A percentile compares a stretch with the other conserved stretches of the same genome.
Evolutionary conservation across 2,888 invertebrate genomes (phyloP).

Genomic region (Agriopis aurantiaria): DNA sequence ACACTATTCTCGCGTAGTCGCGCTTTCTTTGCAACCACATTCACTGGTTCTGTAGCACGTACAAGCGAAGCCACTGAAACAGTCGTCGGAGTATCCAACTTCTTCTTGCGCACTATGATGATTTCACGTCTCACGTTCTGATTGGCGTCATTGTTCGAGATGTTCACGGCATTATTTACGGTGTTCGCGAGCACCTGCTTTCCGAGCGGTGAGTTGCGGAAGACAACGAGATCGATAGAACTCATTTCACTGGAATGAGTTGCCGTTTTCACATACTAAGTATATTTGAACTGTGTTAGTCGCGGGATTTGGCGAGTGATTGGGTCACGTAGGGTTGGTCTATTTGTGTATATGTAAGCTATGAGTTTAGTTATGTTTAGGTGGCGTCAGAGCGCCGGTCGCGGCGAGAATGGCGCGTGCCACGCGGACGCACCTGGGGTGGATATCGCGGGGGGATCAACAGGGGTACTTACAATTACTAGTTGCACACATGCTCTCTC

Average conservation of each 20-base stretch:
- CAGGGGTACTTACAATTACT: constrained; percentile 85
- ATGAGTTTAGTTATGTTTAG: constrained; percentile 63
- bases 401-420: constrained; percentile 85
- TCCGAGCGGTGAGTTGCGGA: constrained; percentile 86
- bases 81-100: constrained; percentile 70
- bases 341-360: constrained; percentile 38
- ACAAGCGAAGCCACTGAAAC: constrained; percentile 80
- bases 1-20: constrained; percentile 76
- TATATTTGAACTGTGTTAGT: constrained; percentile 67
- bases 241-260: constrained; percentile 79
- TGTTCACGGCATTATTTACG: constrained; percentile 87
- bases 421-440: constrained; percentile 83
- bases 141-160: constrained; percentile 75
- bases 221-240: constrained; percentile 86
- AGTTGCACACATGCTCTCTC: constrained; percentile 84
- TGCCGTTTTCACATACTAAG: constrained; percentile 75
- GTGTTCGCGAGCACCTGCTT: constrained; percentile 89
- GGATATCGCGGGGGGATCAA: constrained; percentile 79
- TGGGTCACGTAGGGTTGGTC: constrained; percentile 60
- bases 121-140: constrained; percentile 80
- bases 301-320: constrained; percentile 55
- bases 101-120: constrained; percentile 85
- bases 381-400: constrained; percentile 83
- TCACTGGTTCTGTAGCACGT: constrained; percentile 68
- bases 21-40: constrained; percentile 69